Conservation (phyloP, 1,140 invertebrate genomes). For the Bombyx mori region ASM3026992v2 NC_085115.1:6283501-6284000, state of each 20-base stretch:
- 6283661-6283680: no score
- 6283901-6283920: conserved; percentile 42
- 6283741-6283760: conserved; percentile 50
- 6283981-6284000: background rate
- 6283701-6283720: conserved; percentile 8
- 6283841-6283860: conserved; percentile 51
- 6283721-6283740: conserved; percentile 53
- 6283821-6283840: conserved; percentile 51
- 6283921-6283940: background rate
- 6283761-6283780: conserved; percentile 57
- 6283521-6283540: no score
- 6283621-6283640: no score
- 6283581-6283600: no score
- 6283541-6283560: no score
- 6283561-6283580: no score
- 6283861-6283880: conserved; percentile 30
- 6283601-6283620: no score
- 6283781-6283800: conserved; percentile 64
- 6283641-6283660: no score
- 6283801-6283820: conserved; percentile 55
- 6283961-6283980: background rate
- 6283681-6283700: no score
- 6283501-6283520: no score
- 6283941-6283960: conserved; percentile 1
- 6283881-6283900: conserved; percentile 28